Percentiles rank a stretch among this genome's conserved stretches.
Evolutionary conservation across 2,888 invertebrate genomes (phyloP).

Genomic region (Zaprionus bogoriensis): DNA sequence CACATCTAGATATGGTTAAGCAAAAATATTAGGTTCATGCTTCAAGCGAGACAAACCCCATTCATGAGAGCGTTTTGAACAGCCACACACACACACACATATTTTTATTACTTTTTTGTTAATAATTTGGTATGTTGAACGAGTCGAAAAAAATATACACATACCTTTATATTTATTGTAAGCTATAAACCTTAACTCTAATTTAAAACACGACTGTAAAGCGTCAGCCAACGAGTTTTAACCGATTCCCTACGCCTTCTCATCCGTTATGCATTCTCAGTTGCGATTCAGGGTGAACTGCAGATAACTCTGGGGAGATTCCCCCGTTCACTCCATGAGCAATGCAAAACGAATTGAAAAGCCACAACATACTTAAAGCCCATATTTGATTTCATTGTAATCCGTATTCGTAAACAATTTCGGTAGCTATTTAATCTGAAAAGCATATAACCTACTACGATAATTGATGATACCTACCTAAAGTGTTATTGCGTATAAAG

Average conservation of each 20-base stretch:
- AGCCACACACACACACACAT: conserved; percentile 45
- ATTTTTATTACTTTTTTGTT: conserved; percentile 42
- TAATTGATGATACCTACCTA: conserved; percentile 26
- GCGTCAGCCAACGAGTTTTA: conserved; percentile 31
- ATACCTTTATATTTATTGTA: conserved; percentile 64
- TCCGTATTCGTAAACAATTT: conserved; percentile 16
- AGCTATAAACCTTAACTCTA: conserved; percentile 62
- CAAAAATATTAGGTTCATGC: conserved; percentile 81
- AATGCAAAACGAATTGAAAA: conserved; percentile 34
- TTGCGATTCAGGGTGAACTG: conserved; percentile 1
- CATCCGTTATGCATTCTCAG: neutral
- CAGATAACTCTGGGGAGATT: neutral
- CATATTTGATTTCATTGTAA: conserved; percentile 9
- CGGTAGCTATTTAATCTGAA: conserved; percentile 28
- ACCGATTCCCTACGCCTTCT: conserved; percentile 21
- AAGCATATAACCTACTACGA: conserved; percentile 24
- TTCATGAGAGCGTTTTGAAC: conserved; percentile 53
- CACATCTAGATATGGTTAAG: conserved; percentile 81
- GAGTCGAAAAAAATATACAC: conserved; percentile 32
- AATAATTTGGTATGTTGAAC: conserved; percentile 50
- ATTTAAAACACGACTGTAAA: conserved; percentile 57
- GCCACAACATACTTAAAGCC: neutral
- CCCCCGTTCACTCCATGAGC: conserved; percentile 3
- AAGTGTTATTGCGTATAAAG: conserved; percentile 31
- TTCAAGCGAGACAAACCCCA: conserved; percentile 48